Base-by-base conservation (phyloP, 2,888 invertebrate species). In the Eudemis profundana region DNA sequence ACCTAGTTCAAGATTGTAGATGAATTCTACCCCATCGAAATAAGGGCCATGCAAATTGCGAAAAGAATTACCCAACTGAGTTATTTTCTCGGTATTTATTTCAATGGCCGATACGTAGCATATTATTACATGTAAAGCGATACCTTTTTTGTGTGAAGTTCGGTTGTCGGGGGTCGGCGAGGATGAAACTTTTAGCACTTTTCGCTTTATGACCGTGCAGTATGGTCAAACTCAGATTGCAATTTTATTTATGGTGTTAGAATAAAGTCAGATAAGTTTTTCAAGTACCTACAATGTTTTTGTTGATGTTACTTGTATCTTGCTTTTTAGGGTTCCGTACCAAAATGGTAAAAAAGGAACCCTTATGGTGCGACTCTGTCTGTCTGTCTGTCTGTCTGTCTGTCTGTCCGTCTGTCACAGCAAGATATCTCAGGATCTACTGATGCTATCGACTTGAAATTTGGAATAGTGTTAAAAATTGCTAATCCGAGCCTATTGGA, bases 101-200 rank as follows among this genome's bases (percentile, higher is more conserved):
- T n/a, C 33, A 62, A 47, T n/a, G 17, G 38, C 12, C 47, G 29
- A 42, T 50, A 44, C 10, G 47, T n/a, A 50, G 14, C 21, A 14
- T 44, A 17, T 29, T 44, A 17, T 29, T 42, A 49, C 17, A 33
- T 14, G 36, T 36, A 53, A 23, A 53, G 21, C 10, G 12, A 5
- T 57, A 33, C 57, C 42, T 49, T 56, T 63, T 57, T 59, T 15
- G 19, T 19, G 44, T n/a, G n/a, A n/a, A n/a, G n/a, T n/a, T n/a
- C n/a, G n/a, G n/a, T n/a, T n/a, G n/a, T n/a, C n/a, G 49, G 17
- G 21, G 42, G 63, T 56, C 29, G 29, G 40, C 5, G 4, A 49
- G 49, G 42, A 15, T 21, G 7, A 12, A 21, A 56, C 21, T 57
- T n/a, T 47, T n/a, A 42, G 42, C 42, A 17, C 10, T 42, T 53